Evolutionary conservation across 2,888 invertebrate genomes (phyloP).

Genomic region (Lepidonotus clava): DNA sequence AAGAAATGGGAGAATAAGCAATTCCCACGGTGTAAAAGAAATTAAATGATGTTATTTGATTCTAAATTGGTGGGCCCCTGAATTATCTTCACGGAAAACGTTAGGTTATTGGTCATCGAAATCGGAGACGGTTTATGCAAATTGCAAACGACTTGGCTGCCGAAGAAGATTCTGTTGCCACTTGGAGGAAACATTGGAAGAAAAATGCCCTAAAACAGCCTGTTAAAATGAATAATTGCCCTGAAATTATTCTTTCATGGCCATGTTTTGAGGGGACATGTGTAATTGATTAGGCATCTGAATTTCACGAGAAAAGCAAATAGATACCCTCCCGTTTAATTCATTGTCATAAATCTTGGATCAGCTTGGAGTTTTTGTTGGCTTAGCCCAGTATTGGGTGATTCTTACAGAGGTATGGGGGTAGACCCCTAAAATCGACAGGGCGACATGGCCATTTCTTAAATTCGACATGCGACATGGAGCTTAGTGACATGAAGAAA

Average conservation of each 20-base stretch:
- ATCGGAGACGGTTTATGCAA: neutral
- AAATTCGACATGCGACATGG: too few relatives aligned
- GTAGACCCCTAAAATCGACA: too few relatives aligned
- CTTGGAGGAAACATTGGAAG: neutral
- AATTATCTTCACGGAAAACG: neutral
- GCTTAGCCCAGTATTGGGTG: too few relatives aligned
- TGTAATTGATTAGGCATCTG: neutral
- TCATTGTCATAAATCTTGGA: too few relatives aligned
- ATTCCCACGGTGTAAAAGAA: neutral
- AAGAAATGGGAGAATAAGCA: neutral
- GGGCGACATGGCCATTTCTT: too few relatives aligned
- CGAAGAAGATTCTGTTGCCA: neutral
- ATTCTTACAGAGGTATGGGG: too few relatives aligned
- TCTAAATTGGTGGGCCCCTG: neutral
- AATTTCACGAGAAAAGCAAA: neutral
- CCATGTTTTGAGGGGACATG: neutral
- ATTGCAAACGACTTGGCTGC: neutral
- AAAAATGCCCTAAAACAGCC: neutral
- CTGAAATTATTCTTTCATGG: neutral
- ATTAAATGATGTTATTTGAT: neutral
- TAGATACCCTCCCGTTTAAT: too few relatives aligned
- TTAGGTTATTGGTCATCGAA: conserved; percentile 13
- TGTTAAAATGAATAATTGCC: neutral
- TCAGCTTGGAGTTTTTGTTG: too few relatives aligned
- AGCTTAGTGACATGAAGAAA: too few relatives aligned